phyloP scores from a whole-genome alignment of 2,797 vertebrate genomes.

The Masticophis lateralis region DNA sequence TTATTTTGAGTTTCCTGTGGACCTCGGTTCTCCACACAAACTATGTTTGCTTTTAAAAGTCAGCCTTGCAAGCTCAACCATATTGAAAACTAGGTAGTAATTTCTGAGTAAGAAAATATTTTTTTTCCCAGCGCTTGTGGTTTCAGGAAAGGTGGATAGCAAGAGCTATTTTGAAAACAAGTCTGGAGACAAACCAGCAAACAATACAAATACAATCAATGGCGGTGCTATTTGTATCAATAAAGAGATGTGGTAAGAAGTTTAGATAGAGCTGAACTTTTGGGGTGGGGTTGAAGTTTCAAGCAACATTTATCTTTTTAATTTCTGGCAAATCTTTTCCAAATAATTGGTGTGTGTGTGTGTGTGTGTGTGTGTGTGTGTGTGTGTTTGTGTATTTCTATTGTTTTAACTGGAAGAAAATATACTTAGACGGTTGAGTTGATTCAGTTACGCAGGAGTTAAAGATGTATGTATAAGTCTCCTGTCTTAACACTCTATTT shows the following conservation, averaged over 20 bases:
- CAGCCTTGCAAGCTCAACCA: not conserved
- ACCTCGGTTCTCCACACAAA: not conserved
- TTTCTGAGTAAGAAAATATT: not conserved
- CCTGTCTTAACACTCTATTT: not conserved
- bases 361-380: not conserved
- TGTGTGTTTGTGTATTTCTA: not conserved
- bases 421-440: not conserved
- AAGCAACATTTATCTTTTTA: not conserved
- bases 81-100: not conserved
- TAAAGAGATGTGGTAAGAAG: not conserved
- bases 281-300: not conserved
- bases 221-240: not conserved
- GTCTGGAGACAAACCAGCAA: not conserved
- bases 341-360: not conserved
- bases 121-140: not conserved
- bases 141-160: not conserved
- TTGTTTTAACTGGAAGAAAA: not conserved
- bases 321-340: not conserved
- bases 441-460: not conserved
- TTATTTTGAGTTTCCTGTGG: not conserved
- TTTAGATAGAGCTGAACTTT: not conserved
- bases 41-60: not conserved
- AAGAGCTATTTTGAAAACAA: not conserved
- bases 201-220: not conserved
- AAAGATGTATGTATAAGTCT: not conserved